These are phyloP conservation scores for Nomada ferruginata DNA, from an alignment of 2,888 invertebrate genomes.

Conservation along the genomic window DNA sequence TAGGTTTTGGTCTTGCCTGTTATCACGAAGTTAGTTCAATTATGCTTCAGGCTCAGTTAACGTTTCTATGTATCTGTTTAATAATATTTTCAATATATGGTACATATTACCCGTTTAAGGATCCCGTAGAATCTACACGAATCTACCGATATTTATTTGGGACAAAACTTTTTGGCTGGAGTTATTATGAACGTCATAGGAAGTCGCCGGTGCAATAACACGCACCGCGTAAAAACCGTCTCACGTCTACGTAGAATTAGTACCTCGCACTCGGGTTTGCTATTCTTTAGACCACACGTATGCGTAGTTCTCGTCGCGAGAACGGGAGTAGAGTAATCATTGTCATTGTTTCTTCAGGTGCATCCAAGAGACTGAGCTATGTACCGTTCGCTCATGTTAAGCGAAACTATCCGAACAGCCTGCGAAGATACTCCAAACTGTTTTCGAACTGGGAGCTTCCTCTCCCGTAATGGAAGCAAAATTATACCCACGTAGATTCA, in stretches of 20 bases:
- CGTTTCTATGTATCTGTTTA: no score
- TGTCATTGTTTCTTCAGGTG: slow-evolving; percentile 71
- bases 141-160: no score
- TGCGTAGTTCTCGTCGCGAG: slow-evolving; percentile 24
- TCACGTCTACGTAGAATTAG: slow-evolving; percentile 53
- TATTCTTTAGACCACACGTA: slow-evolving; percentile 48
- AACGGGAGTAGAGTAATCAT: slow-evolving; percentile 50
- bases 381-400: slow-evolving; percentile 43
- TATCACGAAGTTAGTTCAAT: no score
- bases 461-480: not conserved
- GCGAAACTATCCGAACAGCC: slow-evolving; percentile 35
- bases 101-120: no score
- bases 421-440: slow-evolving; percentile 2
- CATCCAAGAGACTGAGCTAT: slow-evolving; percentile 71
- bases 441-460: slow-evolving; percentile 14
- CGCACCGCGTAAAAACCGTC: slow-evolving; percentile 37
- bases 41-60: no score
- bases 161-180: no score
- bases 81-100: no score
- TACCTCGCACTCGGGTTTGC: slow-evolving; percentile 60
- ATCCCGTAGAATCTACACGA: no score
- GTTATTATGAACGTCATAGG: slow-evolving; percentile 9
- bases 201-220: slow-evolving; percentile 24
- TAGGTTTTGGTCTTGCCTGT: not conserved
- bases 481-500: not conserved